Evolutionary conservation across 2,113 vertebrate genomes (phyloP).

Genomic region (Nanger granti): DNA sequence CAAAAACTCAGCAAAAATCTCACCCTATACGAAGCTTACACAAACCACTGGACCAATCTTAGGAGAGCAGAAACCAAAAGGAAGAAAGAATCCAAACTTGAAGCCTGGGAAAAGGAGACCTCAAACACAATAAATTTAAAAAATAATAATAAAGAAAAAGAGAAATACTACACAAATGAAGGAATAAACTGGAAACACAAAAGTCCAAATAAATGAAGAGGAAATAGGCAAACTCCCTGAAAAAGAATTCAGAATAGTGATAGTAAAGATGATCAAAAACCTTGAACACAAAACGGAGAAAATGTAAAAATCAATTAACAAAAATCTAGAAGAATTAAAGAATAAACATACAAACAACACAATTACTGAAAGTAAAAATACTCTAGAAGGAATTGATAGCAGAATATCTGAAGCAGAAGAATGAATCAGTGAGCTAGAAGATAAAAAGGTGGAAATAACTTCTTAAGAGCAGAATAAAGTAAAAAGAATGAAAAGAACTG

Average conservation of each 20-base stretch:
- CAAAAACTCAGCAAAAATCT: not conserved
- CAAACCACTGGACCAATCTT: not conserved
- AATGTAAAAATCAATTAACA: not conserved
- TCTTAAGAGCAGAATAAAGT: not conserved
- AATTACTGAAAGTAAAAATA: not conserved
- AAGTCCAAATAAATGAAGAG: not conserved
- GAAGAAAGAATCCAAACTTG: not conserved
- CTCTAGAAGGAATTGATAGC: not conserved
- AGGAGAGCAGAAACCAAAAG: not conserved
- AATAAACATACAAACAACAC: not conserved
- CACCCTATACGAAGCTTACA: not conserved
- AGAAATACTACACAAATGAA: not conserved
- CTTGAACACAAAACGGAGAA: not conserved
- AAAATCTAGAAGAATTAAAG: not conserved
- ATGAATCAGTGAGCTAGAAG: not conserved
- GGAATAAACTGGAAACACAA: not conserved
- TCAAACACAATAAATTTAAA: not conserved
- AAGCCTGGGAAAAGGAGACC: not conserved
- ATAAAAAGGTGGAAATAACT: not conserved
- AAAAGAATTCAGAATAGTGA: not conserved
- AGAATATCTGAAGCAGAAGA: not conserved
- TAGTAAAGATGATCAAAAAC: not conserved
- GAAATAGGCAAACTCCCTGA: not conserved
- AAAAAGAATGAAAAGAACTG: not conserved
- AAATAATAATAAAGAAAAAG: not conserved